Percentiles rank a stretch among this genome's conserved stretches.
These are phyloP conservation scores for Anas flavirostris DNA, from an alignment of 2,797 vertebrate genomes.

Conservation along the genomic window DNA sequence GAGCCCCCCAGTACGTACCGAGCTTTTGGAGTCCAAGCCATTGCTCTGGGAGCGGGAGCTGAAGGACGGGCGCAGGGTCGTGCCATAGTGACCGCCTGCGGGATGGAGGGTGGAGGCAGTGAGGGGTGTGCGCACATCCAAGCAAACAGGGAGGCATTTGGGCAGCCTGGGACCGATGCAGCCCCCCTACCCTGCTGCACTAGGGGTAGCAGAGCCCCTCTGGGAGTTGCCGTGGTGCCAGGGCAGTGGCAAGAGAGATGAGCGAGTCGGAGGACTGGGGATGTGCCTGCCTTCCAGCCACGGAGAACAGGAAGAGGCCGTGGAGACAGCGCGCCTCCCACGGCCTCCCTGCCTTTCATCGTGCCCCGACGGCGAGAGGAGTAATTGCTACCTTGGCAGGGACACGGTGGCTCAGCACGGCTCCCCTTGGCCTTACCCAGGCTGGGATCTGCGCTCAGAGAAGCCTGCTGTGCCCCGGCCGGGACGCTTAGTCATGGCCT, in stretches of 20 bases:
- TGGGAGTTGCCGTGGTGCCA: accelerated
- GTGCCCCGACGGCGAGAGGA: background rate
- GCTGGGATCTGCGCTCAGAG: background rate
- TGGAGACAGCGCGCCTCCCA: background rate
- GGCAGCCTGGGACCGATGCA: background rate
- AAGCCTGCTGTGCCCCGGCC: background rate
- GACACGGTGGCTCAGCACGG: accelerated
- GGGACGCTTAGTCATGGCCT: background rate
- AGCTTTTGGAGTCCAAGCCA: constrained; percentile 49
- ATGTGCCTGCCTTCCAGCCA: background rate
- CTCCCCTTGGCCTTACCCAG: accelerated
- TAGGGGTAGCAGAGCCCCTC: background rate
- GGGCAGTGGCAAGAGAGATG: accelerated
- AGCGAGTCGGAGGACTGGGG: background rate
- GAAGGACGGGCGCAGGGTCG: constrained; percentile 64
- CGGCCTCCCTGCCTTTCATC: background rate
- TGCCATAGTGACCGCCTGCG: constrained; percentile 48
- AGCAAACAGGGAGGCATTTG: background rate
- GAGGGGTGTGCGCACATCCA: background rate
- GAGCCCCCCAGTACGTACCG: constrained; percentile 1
- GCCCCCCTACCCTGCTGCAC: background rate
- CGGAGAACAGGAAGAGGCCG: background rate
- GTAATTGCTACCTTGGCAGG: background rate
- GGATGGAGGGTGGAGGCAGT: background rate
- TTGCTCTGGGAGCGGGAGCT: constrained; percentile 79